Evolutionary conservation across 2,797 vertebrate genomes (phyloP).

Genomic region (Nannoperca australis): DNA sequence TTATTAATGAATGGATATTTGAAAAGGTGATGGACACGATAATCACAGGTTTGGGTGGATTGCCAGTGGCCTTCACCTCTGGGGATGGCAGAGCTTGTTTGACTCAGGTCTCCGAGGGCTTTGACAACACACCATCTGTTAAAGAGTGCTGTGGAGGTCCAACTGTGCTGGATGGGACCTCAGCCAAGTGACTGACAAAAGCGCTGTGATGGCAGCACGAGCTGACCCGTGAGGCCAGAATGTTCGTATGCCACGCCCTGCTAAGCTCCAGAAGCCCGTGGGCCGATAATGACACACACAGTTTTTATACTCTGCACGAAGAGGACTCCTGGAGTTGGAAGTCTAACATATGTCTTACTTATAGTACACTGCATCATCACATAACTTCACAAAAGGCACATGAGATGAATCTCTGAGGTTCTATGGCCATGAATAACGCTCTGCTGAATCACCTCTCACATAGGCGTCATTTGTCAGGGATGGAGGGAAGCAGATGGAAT

Average conservation of each 20-base stretch:
- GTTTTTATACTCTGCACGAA: conserved; percentile 26
- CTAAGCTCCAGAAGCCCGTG: conserved; percentile 45
- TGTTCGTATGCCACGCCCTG: conserved; percentile 13
- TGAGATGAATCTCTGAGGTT: conserved; percentile 21
- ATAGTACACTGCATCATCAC: neutral
- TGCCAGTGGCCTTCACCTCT: conserved; percentile 45
- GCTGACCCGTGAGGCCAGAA: conserved; percentile 17
- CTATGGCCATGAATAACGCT: conserved; percentile 14
- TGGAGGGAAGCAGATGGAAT: neutral
- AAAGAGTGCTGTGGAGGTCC: conserved; percentile 17
- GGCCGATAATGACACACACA: conserved; percentile 55
- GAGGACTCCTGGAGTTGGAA: neutral
- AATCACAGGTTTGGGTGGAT: conserved; percentile 30
- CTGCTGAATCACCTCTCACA: conserved; percentile 31
- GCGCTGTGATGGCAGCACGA: conserved; percentile 34
- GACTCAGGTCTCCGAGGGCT: conserved; percentile 56
- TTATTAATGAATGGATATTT: too few species aligned
- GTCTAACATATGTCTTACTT: neutral
- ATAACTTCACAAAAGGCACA: neutral
- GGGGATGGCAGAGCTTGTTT: conserved; percentile 58
- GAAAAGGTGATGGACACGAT: too few species aligned
- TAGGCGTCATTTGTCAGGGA: conserved; percentile 45
- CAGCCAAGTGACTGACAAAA: conserved; percentile 52
- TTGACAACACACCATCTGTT: conserved; percentile 73
- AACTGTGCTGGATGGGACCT: conserved; percentile 43